These are phyloP conservation scores for Muscicapa comitata DNA, from an alignment of 2,797 vertebrate genomes.

Conservation along the genomic window DNA sequence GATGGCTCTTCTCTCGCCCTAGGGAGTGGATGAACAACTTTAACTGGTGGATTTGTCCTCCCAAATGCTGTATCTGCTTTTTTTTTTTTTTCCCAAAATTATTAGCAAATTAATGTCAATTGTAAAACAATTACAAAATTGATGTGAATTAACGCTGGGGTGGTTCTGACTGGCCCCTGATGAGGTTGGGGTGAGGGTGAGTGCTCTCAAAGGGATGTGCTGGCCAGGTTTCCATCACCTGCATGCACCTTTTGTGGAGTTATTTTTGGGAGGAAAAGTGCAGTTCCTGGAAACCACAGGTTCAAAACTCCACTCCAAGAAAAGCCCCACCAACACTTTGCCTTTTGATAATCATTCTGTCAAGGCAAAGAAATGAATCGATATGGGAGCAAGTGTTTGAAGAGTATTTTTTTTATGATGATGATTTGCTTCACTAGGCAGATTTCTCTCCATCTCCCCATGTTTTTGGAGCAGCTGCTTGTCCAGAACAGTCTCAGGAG, in stretches of 20 bases:
- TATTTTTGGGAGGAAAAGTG: not conserved
- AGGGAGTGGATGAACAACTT: not conserved
- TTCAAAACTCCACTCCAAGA: not conserved
- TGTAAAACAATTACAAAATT: not conserved
- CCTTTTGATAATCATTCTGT: not conserved
- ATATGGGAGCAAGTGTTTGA: not conserved
- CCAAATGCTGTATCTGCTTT: not conserved
- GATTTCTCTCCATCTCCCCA: fast-evolving
- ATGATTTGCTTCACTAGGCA: not conserved
- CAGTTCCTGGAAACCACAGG: not conserved
- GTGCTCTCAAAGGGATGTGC: not conserved
- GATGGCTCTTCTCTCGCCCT: not conserved
- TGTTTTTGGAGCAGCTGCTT: not conserved
- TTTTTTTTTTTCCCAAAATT: not conserved
- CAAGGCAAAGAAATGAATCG: not conserved
- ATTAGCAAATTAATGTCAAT: not conserved
- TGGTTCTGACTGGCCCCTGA: not conserved
- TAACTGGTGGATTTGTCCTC: not conserved
- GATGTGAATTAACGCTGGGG: fast-evolving
- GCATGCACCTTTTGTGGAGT: fast-evolving
- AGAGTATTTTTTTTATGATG: not conserved
- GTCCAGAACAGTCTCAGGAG: not conserved
- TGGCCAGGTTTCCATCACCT: not conserved
- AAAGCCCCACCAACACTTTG: not conserved
- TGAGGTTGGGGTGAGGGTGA: not conserved